A percentile compares a stretch with the other conserved stretches of the same genome.
Conservation (phyloP, 2,888 invertebrate species). For the Ectobius pallidus region DNA sequence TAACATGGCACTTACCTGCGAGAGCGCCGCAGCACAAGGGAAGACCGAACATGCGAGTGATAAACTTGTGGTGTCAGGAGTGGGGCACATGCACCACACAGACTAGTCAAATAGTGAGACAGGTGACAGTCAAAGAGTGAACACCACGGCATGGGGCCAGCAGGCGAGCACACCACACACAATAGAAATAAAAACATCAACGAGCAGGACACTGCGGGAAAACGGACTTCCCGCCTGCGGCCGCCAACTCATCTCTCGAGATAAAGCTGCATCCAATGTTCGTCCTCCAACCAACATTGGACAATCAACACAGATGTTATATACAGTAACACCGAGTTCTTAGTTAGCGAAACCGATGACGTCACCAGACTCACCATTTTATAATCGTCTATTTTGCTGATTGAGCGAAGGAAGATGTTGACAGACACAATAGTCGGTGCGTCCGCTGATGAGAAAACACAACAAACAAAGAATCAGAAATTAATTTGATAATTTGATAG, state of each 20-base stretch:
- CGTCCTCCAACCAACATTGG: constrained; percentile 22
- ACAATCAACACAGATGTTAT: constrained; percentile 33
- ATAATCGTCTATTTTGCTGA: constrained; percentile 99
- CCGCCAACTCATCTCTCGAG: no score
- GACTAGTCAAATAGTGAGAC: constrained; percentile 45
- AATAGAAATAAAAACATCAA: no score
- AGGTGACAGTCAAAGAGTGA: constrained; percentile 45
- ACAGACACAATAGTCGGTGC: constrained; percentile 87
- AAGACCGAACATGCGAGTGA: background rate
- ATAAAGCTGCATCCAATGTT: no score
- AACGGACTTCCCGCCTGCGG: no score
- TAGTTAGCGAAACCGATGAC: constrained; percentile 28
- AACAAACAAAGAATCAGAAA: constrained; percentile 37
- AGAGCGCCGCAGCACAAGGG: background rate
- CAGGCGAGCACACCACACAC: background rate
- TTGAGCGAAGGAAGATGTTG: constrained; percentile 96
- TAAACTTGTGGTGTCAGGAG: background rate
- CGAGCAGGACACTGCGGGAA: no score
- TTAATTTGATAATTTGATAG: constrained; percentile 15
- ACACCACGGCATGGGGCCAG: constrained; percentile 15
- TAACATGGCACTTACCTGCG: background rate
- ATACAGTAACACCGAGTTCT: constrained; percentile 33
- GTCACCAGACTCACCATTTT: constrained; percentile 88
- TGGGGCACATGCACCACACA: background rate
- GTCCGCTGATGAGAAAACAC: constrained; percentile 62